These are phyloP conservation scores for Metalampra italica DNA, from an alignment of 2,888 invertebrate species.

Conservation along the genomic window DNA sequence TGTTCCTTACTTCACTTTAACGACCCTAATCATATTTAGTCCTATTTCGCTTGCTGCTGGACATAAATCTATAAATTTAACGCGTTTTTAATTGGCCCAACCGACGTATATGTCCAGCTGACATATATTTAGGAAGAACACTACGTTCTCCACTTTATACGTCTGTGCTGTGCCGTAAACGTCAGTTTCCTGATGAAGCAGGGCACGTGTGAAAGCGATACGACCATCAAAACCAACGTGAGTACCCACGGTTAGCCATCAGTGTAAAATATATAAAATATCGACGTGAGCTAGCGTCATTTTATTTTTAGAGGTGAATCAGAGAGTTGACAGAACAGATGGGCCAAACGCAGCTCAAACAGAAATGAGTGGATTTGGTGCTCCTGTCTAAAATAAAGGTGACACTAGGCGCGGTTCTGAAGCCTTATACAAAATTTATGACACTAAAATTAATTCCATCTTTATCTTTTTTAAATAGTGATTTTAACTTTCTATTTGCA, in stretches of 20 bases:
- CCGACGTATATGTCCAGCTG: background rate
- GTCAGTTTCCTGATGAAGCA: background rate
- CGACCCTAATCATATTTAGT: background rate
- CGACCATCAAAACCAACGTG: background rate
- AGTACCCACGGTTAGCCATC: slow-evolving; percentile 25
- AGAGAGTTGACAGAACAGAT: slow-evolving; percentile 27
- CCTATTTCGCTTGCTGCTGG: background rate
- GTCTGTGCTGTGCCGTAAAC: background rate
- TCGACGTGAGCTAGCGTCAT: slow-evolving; percentile 35
- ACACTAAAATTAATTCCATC: no score
- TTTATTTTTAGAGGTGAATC: slow-evolving; percentile 49
- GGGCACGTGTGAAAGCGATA: slow-evolving; percentile 1
- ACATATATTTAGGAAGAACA: background rate
- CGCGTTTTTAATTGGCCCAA: background rate
- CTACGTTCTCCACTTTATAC: background rate
- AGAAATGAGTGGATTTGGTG: background rate
- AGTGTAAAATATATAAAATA: slow-evolving; percentile 62
- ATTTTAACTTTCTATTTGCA: no score
- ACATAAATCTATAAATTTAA: background rate
- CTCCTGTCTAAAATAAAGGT: no score
- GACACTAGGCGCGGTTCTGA: no score
- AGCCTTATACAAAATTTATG: no score
- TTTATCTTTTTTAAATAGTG: no score
- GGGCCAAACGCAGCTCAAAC: slow-evolving; percentile 17
- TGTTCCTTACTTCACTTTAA: background rate